Percentiles rank a stretch among this genome's conserved stretches.
These are phyloP conservation scores for Ostrea edulis DNA, from an alignment of 1,140 invertebrate species.

Conservation along the genomic window DNA sequence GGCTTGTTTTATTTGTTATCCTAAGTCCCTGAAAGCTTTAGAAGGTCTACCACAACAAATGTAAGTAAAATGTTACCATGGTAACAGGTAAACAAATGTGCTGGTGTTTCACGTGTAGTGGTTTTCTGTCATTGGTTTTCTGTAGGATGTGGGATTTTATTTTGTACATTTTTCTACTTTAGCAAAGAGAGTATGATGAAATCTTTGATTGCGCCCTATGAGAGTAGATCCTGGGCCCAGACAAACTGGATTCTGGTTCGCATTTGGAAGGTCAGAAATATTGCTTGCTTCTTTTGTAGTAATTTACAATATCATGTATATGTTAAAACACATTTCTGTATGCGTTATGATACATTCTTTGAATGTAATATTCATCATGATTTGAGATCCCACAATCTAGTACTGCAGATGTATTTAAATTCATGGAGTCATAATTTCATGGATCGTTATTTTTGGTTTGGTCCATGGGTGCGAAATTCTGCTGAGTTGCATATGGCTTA, in stretches of 20 bases:
- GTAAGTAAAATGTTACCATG: not conserved
- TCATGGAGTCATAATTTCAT: too few relatives aligned
- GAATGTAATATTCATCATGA: too few relatives aligned
- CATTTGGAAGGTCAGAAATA: slow-evolving; percentile 84
- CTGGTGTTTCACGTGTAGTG: too few relatives aligned
- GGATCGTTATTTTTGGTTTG: too few relatives aligned
- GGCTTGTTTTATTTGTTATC: slow-evolving; percentile 85
- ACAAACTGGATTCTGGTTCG: slow-evolving; percentile 91
- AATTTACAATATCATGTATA: too few relatives aligned
- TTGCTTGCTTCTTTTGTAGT: not conserved
- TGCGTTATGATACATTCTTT: too few relatives aligned
- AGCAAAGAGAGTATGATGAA: slow-evolving; percentile 84
- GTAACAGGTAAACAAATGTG: too few relatives aligned
- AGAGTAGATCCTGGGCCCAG: slow-evolving; percentile 91
- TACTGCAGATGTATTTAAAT: too few relatives aligned
- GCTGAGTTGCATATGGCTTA: too few relatives aligned
- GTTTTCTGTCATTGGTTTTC: not conserved
- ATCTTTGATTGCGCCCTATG: slow-evolving; percentile 87
- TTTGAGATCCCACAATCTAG: too few relatives aligned
- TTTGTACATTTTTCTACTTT: slow-evolving; percentile 56
- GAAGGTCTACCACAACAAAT: slow-evolving; percentile 83
- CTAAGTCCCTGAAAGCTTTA: slow-evolving; percentile 83
- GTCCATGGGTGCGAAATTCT: too few relatives aligned
- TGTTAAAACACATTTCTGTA: too few relatives aligned
- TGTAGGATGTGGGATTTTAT: not conserved